Base-by-base conservation (phyloP, 2,797 vertebrate genomes). In the Mus spretus region DNA sequence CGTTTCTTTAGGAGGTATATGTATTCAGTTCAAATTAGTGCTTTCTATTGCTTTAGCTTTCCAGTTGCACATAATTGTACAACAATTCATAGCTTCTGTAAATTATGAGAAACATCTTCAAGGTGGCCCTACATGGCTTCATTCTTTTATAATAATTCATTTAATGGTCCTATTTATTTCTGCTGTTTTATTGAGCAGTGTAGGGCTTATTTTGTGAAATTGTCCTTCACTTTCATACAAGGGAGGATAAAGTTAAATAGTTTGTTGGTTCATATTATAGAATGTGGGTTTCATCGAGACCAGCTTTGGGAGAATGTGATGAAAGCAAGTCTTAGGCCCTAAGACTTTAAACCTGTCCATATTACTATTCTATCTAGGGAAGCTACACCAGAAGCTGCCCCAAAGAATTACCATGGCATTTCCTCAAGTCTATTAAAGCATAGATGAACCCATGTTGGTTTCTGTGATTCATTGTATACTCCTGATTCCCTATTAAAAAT, bases 181-280 rank as follows among this genome's bases (percentile, higher is more conserved):
- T 93, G 17, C 19, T n/a, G 70, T 90, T 90, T 94, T 75, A 37
- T 28, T 89, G 89, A 87, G 63, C 92, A 83, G 13, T 77, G 50
- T 50, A 37, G 55, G 65, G 3, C 15, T 55, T 50, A 47, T 80
- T 96, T 87, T 85, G 55, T 81, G 70, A 3, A 61, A 70, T 67
- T 74, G 5, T 28, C 89, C 37, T 96, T 89, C 15, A 61, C 93
- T 93, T 90, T 92, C 40, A 90, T 14, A 14, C 1, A 37, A 83
- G 24, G 70, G 9, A 92, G 37, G 31, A 92, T 61, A 10, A 31
- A 93, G 22, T 77, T 65, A 61, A 82, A 34, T 24, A 93, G 19
- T 40, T 22, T 15, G 1, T 67, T 74, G 70, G 26, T 20, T 40
- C 28, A 37, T 2, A 53, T 79, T n/a, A 44, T 26, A 61, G 34